A percentile compares a stretch with the other conserved stretches of the same genome.
Evolutionary conservation across 1,140 invertebrate genomes (phyloP).

Genomic region (roundworm (Caenorhabditis elegans)): DNA sequence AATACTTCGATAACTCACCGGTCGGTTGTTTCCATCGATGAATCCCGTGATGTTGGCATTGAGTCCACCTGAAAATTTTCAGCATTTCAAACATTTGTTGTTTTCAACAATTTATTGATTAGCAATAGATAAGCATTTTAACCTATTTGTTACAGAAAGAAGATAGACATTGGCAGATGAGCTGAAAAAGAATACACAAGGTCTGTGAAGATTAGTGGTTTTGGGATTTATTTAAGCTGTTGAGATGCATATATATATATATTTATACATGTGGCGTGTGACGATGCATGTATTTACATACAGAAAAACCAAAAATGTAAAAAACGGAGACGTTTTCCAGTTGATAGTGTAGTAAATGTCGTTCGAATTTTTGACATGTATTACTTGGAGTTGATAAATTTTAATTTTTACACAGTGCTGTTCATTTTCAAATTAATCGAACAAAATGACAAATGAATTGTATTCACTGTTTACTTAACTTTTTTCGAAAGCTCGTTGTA

Average conservation of each 20-base stretch:
- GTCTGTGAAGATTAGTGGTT: conserved; percentile 15
- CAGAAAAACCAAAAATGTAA: too few relatives aligned
- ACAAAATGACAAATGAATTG: too few relatives aligned
- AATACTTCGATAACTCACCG: conserved; percentile 41
- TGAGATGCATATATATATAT: conserved; percentile 3
- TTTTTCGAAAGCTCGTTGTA: too few relatives aligned
- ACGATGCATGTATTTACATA: too few relatives aligned
- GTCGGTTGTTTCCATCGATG: conserved; percentile 64
- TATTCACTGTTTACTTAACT: too few relatives aligned
- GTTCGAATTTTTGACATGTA: too few relatives aligned
- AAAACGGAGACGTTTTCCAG: too few relatives aligned
- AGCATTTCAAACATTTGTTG: too few relatives aligned
- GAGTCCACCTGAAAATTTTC: background rate
- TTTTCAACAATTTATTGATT: background rate
- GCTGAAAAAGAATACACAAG: conserved; percentile 6
- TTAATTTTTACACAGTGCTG: too few relatives aligned
- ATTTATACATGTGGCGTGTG: background rate
- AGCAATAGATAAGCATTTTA: background rate
- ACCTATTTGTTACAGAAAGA: conserved; percentile 24
- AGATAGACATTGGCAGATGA: background rate
- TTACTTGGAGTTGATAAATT: too few relatives aligned
- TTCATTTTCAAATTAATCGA: too few relatives aligned
- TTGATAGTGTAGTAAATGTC: too few relatives aligned
- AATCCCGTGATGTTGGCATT: conserved; percentile 60
- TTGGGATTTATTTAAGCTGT: conserved; percentile 25